Evolutionary conservation across 2,113 vertebrate genomes (phyloP).

Genomic region (Eira barbara): DNA sequence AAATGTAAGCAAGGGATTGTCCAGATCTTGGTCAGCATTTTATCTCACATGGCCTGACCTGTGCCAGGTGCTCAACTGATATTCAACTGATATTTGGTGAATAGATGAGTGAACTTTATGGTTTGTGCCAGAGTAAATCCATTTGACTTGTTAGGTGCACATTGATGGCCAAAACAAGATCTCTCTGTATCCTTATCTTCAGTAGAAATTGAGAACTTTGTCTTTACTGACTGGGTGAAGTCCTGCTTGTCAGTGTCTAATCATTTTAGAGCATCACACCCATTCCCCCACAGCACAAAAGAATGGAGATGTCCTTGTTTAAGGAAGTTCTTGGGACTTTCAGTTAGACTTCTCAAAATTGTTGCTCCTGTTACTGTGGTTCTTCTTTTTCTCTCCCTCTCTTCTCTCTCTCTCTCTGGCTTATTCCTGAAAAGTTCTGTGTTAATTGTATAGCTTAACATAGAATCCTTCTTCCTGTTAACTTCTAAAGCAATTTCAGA

Average conservation of each 20-base stretch:
- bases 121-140: background rate
- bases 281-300: background rate
- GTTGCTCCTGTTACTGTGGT: background rate
- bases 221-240: background rate
- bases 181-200: background rate
- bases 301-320: background rate
- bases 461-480: background rate
- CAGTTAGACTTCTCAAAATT: background rate
- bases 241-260: background rate
- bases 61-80: background rate
- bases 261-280: accelerated
- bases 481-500: background rate
- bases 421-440: background rate
- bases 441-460: background rate
- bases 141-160: background rate
- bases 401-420: background rate
- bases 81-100: background rate
- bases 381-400: background rate
- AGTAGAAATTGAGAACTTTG: background rate
- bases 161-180: background rate
- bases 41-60: background rate
- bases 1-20: background rate
- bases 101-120: background rate
- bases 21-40: background rate
- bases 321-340: background rate